Base-by-base conservation (phyloP, 2,888 invertebrate species). In the Crocallis elinguaria region DNA sequence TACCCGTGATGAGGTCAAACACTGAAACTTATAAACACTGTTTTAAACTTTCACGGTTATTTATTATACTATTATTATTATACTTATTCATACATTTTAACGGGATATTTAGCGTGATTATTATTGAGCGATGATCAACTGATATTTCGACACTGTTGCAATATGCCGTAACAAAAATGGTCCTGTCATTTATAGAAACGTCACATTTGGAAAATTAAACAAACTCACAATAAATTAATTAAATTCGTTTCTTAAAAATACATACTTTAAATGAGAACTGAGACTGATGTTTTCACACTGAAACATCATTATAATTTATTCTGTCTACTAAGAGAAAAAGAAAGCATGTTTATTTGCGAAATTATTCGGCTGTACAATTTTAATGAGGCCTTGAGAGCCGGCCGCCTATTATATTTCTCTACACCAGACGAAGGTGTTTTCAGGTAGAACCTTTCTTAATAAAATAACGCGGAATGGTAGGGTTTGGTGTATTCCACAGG, bases 291-390 rank as follows among this genome's bases (percentile, higher is more conserved):
- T 35, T 37, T 13, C 14, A 16, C 16, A 14, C 3, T 17, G 12
- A 44, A 54, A 50, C 39, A 43, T 33, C 42, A 42, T 52, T 46
- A 42, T 36, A 36, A 45, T 43, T 45, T 33, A 45, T 45, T 11
- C 23, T 42, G 37, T 32, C 11, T 13, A n/a, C 25, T 9, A 11
- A 21, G 23, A 43, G 37, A 44, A 61, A 46, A 39, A 49, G 55
- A 41, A 51, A 42, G 32, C 41, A 32, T 49, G 49, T 55, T 55
- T 57, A 55, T 53, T 49, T 55, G 39, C 37, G 25, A 45, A 55
- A 55, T 61, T 58, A 59, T 61, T 64, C 59, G 61, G 33, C 49
- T 61, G 61, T 59, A 46, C 57, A 51, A 57, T 53, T 64, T 64
- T 64, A 59, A 64, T 53, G 64, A 59, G 57, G 43, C 29, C 58